Evolutionary conservation across 2,888 invertebrate species (phyloP), one percentile per base, ranked within the genome.

Genomic region (Trilocha varians): DNA sequence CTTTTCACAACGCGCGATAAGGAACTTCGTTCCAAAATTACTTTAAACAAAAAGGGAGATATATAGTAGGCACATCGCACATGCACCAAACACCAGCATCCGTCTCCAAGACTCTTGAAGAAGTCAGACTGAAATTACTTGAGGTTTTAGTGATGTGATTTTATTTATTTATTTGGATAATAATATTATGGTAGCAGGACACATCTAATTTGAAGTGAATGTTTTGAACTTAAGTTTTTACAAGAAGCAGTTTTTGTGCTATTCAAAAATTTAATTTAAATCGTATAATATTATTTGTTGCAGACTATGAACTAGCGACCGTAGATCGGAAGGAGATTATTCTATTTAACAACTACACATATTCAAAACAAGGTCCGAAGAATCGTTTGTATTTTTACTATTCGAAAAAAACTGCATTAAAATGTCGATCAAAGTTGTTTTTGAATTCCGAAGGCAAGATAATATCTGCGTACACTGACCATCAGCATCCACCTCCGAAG

Each of bases 21-120:
- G n/a, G n/a, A n/a, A n/a, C n/a, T n/a, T n/a, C n/a, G n/a, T n/a
- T n/a, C n/a, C n/a, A n/a, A n/a, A n/a, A n/a, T 66, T 3, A 46
- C 57, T 5, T 40, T 68, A 13, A 59, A 68, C 35, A 54, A 59
- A 40, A 44, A 41, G 38, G 53, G 51, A 9, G 48, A 55, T 36
- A 51, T 69, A 16, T 48, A 36, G 1, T n/a, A n/a, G n/a, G n/a
- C n/a, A n/a, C n/a, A n/a, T n/a, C 58, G 43, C 42, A 65, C 50
- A 42, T 53, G 56, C 39, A 41, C 38, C 4, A 37, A 56, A 11
- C 67, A 69, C 39, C 65, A 60, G 37, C 67, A 69, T 48, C 51
- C 38, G 34, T 15, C 13, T 34, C 37, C 17, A 8, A 6, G 17
- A 3, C 5, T 34, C 16, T 35, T 13, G 14, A 14, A 5, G n/a